phyloP scores from a whole-genome alignment of 1,140 invertebrate species.

The Ditylenchus dipsaci region DNA sequence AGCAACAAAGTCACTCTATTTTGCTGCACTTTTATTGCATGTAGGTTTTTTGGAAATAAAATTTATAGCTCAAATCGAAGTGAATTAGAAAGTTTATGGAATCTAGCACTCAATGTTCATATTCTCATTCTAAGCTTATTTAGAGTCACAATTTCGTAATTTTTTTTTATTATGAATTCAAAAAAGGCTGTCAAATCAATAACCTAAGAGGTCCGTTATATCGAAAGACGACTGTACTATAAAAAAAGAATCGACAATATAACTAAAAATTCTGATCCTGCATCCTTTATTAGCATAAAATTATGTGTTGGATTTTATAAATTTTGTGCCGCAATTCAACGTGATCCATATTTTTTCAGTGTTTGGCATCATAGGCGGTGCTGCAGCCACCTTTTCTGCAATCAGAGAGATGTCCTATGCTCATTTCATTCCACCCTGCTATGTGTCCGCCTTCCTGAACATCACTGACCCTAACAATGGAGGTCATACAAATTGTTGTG shows the following conservation, averaged over 20 bases:
- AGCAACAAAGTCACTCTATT: not conserved
- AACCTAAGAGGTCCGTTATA: not conserved
- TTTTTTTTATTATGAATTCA: not conserved
- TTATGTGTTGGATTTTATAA: too few relatives aligned
- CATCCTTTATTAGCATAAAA: too few relatives aligned
- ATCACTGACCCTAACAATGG: not conserved
- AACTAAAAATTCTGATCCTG: too few relatives aligned
- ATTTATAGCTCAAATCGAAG: not conserved
- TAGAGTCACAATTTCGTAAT: too few relatives aligned
- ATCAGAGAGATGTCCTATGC: constrained; percentile 34
- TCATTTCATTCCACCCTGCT: constrained; percentile 49
- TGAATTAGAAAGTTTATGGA: too few relatives aligned
- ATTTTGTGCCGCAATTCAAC: not conserved
- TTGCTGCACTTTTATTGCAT: not conserved
- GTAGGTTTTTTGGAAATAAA: constrained; percentile 9
- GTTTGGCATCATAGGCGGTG: constrained; percentile 14
- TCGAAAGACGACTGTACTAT: too few relatives aligned
- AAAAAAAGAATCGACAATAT: too few relatives aligned
- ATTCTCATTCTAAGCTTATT: not conserved
- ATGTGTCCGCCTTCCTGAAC: constrained; percentile 45
- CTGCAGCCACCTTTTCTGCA: constrained; percentile 50
- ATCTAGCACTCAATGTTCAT: not conserved
- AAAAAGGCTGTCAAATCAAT: not conserved
- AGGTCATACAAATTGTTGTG: not conserved
- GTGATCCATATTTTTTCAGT: not conserved